Evolutionary conservation across 2,888 invertebrate species (phyloP).

Genomic region (Leptothorax acervorum): DNA sequence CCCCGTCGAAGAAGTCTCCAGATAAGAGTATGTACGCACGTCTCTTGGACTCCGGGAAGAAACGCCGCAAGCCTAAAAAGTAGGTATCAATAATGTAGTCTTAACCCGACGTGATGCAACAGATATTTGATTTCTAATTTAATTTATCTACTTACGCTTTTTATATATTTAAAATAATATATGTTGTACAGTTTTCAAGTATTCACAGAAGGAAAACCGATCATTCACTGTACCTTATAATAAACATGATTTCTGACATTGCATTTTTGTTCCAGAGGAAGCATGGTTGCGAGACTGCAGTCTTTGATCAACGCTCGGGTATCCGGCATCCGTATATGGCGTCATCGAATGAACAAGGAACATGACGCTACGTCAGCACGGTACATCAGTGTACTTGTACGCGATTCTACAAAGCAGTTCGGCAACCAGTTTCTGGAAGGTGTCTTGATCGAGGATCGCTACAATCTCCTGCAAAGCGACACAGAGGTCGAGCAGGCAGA

Average conservation of each 20-base stretch:
- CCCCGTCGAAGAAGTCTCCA: constrained; percentile 53
- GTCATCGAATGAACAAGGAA: constrained; percentile 74
- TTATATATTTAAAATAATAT: background rate
- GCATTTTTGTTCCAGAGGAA: constrained; percentile 75
- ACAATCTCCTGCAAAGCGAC: constrained; percentile 68
- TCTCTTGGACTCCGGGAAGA: constrained; percentile 69
- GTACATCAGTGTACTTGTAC: constrained; percentile 72
- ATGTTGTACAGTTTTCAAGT: background rate
- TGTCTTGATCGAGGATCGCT: constrained; percentile 72
- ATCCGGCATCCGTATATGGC: constrained; percentile 80
- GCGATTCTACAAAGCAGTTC: constrained; percentile 62
- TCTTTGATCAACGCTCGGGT: constrained; percentile 71
- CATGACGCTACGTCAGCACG: constrained; percentile 56
- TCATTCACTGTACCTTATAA: too few species aligned
- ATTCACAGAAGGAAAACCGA: background rate
- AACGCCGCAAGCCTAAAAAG: constrained; percentile 72
- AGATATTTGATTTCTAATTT: constrained; percentile 66
- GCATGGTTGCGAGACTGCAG: constrained; percentile 75
- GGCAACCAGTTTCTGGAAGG: constrained; percentile 75
- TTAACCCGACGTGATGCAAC: constrained; percentile 74
- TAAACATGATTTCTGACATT: background rate
- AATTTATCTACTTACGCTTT: background rate
- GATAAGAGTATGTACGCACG: constrained; percentile 22
- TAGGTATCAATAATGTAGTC: constrained; percentile 34
- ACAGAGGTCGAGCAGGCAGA: constrained; percentile 12